Conservation (phyloP, 2,797 vertebrate genomes). For the Vespertilio murinus region DNA sequence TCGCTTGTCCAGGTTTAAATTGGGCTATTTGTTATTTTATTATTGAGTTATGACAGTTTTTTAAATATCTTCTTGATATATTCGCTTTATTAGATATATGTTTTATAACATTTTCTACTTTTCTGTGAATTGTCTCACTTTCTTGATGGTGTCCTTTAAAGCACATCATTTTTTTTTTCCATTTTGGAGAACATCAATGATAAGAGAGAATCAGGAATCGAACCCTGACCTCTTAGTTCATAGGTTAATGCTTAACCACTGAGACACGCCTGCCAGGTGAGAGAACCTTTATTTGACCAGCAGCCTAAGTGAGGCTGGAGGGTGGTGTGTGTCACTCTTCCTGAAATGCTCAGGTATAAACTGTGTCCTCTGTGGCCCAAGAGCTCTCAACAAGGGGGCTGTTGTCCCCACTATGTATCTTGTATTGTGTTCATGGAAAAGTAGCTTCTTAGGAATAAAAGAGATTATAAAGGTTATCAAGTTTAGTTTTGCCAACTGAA, state of each 20-base stretch:
- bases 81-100: background rate
- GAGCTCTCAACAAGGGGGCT: background rate
- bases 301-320: background rate
- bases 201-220: too few relatives aligned
- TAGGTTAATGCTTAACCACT: too few relatives aligned
- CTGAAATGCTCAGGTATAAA: background rate
- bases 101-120: background rate
- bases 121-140: background rate
- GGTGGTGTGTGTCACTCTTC: background rate
- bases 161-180: background rate
- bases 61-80: background rate
- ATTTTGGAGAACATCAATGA: background rate
- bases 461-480: background rate
- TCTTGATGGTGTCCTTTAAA: background rate
- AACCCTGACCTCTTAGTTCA: too few relatives aligned
- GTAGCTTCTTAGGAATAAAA: background rate
- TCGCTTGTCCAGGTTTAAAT: background rate
- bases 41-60: background rate
- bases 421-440: background rate
- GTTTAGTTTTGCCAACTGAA: background rate
- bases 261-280: too few relatives aligned
- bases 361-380: background rate
- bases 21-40: background rate
- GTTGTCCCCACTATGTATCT: background rate
- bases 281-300: background rate